A percentile compares a stretch with the other conserved stretches of the same genome.
These are phyloP conservation scores for Micrasema minimum DNA, from an alignment of 1,140 invertebrate species.

Conservation along the genomic window DNA sequence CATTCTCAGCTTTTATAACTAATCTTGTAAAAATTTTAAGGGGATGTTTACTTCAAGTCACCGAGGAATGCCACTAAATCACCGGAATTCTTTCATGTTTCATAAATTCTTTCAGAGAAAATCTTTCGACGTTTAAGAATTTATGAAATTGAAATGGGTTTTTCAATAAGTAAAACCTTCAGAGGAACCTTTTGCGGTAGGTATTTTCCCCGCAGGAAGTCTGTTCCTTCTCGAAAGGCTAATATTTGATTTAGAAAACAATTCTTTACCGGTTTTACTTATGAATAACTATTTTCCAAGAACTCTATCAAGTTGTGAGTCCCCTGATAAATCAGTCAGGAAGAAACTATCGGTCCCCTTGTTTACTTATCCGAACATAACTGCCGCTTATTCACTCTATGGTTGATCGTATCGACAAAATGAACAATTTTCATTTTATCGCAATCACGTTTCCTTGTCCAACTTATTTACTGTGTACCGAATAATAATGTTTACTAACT, in stretches of 20 bases:
- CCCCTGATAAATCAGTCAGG: slow-evolving; percentile 46
- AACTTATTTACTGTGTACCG: no score
- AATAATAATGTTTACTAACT: no score
- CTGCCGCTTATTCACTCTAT: background rate
- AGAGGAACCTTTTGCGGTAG: background rate
- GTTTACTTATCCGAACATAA: slow-evolving; percentile 16
- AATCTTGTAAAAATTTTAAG: no score
- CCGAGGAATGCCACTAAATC: no score
- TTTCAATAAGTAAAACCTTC: slow-evolving; percentile 1
- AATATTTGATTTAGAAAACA: slow-evolving; percentile 49
- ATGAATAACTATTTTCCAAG: slow-evolving; percentile 45
- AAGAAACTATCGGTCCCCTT: slow-evolving; percentile 28
- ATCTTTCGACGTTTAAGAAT: background rate
- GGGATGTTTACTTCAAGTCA: no score
- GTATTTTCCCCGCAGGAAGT: background rate
- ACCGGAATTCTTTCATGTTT: no score
- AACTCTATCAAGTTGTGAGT: slow-evolving; percentile 45
- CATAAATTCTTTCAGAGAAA: no score
- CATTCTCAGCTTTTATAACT: no score
- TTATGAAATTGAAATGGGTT: slow-evolving; percentile 9
- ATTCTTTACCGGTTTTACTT: slow-evolving; percentile 47
- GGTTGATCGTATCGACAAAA: slow-evolving; percentile 1
- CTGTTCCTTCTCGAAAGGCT: background rate
- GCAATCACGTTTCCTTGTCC: no score
- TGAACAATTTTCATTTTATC: background rate